Conservation (phyloP, 2,797 vertebrate species). For the Hippoglossus hippoglossus region DNA sequence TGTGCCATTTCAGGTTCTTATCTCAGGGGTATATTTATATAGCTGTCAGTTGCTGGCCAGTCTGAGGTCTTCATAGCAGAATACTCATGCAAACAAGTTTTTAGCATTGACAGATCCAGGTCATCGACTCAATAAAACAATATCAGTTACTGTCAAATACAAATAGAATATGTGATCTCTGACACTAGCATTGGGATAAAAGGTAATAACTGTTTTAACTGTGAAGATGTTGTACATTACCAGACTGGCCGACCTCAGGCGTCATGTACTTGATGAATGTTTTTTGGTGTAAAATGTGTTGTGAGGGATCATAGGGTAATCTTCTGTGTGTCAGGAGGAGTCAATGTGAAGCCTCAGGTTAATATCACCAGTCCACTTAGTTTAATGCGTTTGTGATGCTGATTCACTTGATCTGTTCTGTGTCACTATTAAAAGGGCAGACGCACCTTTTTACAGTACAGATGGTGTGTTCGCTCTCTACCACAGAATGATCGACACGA, state of each 20-base stretch:
- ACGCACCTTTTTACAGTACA: constrained; percentile 21
- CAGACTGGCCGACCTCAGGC: constrained; percentile 16
- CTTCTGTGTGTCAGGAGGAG: constrained; percentile 4
- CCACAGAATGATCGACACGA: constrained; percentile 13
- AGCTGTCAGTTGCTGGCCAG: neutral
- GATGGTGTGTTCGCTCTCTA: neutral
- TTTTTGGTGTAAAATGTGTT: constrained; percentile 11
- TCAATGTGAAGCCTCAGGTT: constrained; percentile 24
- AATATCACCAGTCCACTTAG: neutral
- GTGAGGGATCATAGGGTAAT: constrained; percentile 9
- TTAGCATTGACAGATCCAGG: neutral
- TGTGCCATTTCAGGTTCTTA: constrained; percentile 51
- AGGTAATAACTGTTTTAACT: constrained; percentile 1
- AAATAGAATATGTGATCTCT: neutral
- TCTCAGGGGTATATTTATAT: constrained; percentile 61
- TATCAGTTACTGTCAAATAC: neutral
- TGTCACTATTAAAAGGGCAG: constrained; percentile 2
- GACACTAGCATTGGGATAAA: neutral
- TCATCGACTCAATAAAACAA: neutral
- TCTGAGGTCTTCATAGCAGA: constrained; percentile 6
- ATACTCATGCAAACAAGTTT: neutral
- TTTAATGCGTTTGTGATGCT: constrained; percentile 14
- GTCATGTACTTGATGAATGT: constrained; percentile 18
- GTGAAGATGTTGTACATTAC: neutral
- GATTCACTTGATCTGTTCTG: neutral